phyloP scores from a whole-genome alignment of 2,797 vertebrate genomes.

The Pangasius djambal region DNA sequence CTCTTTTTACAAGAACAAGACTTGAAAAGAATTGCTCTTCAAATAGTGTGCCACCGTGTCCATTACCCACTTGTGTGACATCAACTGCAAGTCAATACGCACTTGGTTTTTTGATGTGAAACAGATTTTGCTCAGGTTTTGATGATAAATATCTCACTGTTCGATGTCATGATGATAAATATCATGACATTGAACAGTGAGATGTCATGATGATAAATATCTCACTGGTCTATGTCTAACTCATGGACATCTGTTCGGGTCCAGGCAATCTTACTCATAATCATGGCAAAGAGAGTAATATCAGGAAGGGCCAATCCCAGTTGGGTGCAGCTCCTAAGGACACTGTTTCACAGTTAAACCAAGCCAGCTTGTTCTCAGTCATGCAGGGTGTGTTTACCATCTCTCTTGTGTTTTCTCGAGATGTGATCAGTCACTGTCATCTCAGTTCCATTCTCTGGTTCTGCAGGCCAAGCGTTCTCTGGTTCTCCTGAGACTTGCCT shows the following conservation, averaged over 20 bases:
- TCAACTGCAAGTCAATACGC: background rate
- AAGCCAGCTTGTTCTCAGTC: slow-evolving; percentile 24
- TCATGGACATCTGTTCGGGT: slow-evolving; percentile 15
- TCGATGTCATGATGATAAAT: slow-evolving; percentile 7
- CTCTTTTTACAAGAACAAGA: background rate
- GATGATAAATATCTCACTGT: slow-evolving; percentile 20
- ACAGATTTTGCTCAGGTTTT: slow-evolving; percentile 18
- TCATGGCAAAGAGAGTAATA: slow-evolving; percentile 21
- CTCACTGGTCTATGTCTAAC: background rate
- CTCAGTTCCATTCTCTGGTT: slow-evolving; percentile 33
- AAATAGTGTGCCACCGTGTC: background rate
- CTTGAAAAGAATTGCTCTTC: background rate
- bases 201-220: slow-evolving; percentile 32
- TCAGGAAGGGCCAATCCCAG: slow-evolving; percentile 4
- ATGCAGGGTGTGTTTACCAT: slow-evolving; percentile 21
- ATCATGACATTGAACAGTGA: background rate
- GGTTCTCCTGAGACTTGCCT: slow-evolving; percentile 62
- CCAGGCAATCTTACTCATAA: slow-evolving; percentile 21
- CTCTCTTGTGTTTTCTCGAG: slow-evolving; percentile 62
- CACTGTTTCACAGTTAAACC: background rate
- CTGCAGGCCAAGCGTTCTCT: slow-evolving; percentile 68
- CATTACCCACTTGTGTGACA: background rate
- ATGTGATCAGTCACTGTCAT: slow-evolving; percentile 73
- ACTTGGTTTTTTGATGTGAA: slow-evolving; percentile 32
- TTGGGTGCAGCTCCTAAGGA: slow-evolving; percentile 18